These are phyloP conservation scores for Drosophila prolongata DNA, from an alignment of 2,888 invertebrate species.

Conservation along the genomic window DNA sequence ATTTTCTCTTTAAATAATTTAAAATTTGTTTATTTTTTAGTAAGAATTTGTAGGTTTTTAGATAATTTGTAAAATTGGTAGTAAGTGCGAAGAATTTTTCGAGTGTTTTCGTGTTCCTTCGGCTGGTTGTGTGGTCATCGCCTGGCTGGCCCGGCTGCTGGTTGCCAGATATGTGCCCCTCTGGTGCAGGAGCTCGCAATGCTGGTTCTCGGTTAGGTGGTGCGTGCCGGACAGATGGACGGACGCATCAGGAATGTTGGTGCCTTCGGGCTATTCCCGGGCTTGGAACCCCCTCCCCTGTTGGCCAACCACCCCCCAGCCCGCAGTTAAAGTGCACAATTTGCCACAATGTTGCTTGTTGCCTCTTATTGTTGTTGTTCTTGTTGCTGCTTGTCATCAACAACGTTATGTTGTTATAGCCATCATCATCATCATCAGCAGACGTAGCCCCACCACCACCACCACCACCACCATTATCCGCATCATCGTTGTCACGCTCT, in stretches of 20 bases:
- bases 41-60: neutral
- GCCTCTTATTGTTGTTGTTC: slow-evolving; percentile 28
- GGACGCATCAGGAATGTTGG: slow-evolving; percentile 63
- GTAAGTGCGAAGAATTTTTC: neutral
- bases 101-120: slow-evolving; percentile 24
- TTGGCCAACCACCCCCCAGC: slow-evolving; percentile 3
- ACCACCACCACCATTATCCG: slow-evolving; percentile 42
- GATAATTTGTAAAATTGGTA: neutral
- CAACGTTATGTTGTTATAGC: slow-evolving; percentile 78
- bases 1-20: too few species aligned
- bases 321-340: slow-evolving; percentile 66
- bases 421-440: slow-evolving; percentile 65
- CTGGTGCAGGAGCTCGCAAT: slow-evolving; percentile 21
- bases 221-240: slow-evolving; percentile 65
- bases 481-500: slow-evolving; percentile 35
- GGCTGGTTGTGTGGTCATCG: slow-evolving; percentile 48
- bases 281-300: neutral
- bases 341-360: slow-evolving; percentile 71
- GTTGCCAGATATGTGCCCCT: slow-evolving; percentile 37
- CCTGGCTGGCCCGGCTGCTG: slow-evolving; percentile 20
- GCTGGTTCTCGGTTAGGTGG: slow-evolving; percentile 26
- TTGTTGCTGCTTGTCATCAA: slow-evolving; percentile 70
- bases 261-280: slow-evolving; percentile 53
- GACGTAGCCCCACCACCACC: neutral
- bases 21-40: neutral